These are phyloP conservation scores for Lophius piscatorius DNA, from an alignment of 2,113 vertebrate species.

Conservation along the genomic window DNA sequence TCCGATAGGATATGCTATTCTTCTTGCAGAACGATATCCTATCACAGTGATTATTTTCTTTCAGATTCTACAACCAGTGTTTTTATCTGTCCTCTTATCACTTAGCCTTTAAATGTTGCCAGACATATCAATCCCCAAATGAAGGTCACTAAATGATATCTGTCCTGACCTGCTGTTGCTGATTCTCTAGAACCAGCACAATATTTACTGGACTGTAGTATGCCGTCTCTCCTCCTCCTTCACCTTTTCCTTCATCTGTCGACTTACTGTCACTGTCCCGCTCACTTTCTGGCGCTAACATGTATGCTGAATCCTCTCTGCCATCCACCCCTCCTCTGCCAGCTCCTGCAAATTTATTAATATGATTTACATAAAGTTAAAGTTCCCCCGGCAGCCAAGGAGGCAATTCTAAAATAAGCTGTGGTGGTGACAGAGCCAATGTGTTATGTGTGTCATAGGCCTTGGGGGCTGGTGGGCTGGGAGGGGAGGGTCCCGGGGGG, in stretches of 20 bases:
- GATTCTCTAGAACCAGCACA: slow-evolving; percentile 11
- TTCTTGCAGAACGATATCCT: neutral
- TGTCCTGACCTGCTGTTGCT: slow-evolving; percentile 47
- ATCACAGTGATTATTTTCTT: neutral
- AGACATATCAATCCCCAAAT: slow-evolving; percentile 14
- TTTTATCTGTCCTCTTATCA: neutral
- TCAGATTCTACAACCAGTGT: neutral
- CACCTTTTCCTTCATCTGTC: slow-evolving; percentile 57
- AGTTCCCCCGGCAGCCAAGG: slow-evolving; percentile 69
- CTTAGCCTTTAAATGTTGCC: slow-evolving; percentile 11
- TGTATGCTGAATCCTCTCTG: slow-evolving; percentile 64
- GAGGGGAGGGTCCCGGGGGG: slow-evolving; percentile 50
- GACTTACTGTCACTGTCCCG: slow-evolving; percentile 69
- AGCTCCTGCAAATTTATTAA: slow-evolving; percentile 78
- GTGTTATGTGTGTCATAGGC: slow-evolving; percentile 78
- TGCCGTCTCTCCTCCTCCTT: slow-evolving; percentile 21
- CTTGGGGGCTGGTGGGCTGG: slow-evolving; percentile 60
- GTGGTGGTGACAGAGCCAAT: slow-evolving; percentile 76
- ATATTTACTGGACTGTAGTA: slow-evolving; percentile 36
- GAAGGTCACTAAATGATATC: slow-evolving; percentile 51
- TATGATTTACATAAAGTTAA: slow-evolving; percentile 85
- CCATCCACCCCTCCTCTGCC: slow-evolving; percentile 21
- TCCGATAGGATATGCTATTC: too few relatives aligned
- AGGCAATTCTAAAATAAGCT: slow-evolving; percentile 83
- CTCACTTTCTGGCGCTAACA: slow-evolving; percentile 69